Conservation (phyloP, 2,113 vertebrate species). For the Xyliphius kryptos region DNA sequence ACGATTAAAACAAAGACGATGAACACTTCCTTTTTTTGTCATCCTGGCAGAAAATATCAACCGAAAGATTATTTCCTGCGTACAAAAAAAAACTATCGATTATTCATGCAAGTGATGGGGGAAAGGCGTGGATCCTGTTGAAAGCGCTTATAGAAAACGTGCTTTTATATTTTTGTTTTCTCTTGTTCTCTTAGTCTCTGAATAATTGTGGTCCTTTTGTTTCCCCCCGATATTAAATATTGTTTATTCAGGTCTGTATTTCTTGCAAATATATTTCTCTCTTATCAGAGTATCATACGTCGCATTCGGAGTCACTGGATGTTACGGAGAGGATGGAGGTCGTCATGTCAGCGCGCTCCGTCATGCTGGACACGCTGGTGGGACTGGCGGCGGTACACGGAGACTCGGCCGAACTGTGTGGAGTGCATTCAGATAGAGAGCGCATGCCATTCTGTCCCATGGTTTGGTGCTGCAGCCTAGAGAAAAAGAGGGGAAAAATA, state of each 20-base stretch:
- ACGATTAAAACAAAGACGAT: slow-evolving; percentile 71
- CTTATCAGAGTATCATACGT: slow-evolving; percentile 93
- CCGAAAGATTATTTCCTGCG: slow-evolving; percentile 73
- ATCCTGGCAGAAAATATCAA: slow-evolving; percentile 83
- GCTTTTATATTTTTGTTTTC: slow-evolving; percentile 87
- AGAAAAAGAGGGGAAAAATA: slow-evolving; percentile 46
- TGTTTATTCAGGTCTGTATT: slow-evolving; percentile 76
- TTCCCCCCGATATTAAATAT: slow-evolving; percentile 72
- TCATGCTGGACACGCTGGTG: slow-evolving; percentile 95
- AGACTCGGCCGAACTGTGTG: slow-evolving; percentile 96
- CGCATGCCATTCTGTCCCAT: slow-evolving; percentile 96
- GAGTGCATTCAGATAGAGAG: slow-evolving; percentile 93
- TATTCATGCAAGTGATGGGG: slow-evolving; percentile 83
- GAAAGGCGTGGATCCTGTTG: slow-evolving; percentile 82
- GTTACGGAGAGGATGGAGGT: slow-evolving; percentile 98
- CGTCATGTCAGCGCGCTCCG: slow-evolving; percentile 91
- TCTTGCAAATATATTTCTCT: slow-evolving; percentile 67
- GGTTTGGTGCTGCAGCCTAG: slow-evolving; percentile 96
- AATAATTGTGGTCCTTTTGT: slow-evolving; percentile 74
- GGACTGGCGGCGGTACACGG: slow-evolving; percentile 95
- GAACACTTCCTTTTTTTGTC: slow-evolving; percentile 83
- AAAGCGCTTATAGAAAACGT: slow-evolving; percentile 89
- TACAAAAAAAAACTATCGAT: slow-evolving; percentile 61
- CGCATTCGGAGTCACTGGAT: slow-evolving; percentile 98
- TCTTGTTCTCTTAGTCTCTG: slow-evolving; percentile 51